Evolutionary conservation across 2,797 vertebrate genomes (phyloP).

Genomic region (Poliocrania exsul): DNA sequence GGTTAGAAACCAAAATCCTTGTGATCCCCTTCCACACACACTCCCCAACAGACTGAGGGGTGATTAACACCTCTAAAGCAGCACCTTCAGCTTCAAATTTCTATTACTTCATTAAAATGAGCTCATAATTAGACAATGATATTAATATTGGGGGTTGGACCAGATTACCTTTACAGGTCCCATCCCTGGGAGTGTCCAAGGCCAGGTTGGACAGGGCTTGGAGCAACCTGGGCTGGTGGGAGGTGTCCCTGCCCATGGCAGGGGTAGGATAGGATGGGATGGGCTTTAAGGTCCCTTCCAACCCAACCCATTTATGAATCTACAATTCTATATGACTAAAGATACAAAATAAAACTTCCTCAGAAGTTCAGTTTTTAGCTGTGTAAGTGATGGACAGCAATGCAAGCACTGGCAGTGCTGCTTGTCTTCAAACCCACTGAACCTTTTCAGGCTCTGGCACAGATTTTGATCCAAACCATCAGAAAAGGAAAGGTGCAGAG

Average conservation of each 20-base stretch:
- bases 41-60: not conserved
- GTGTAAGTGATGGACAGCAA: not conserved
- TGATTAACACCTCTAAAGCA: not conserved
- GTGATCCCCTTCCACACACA: not conserved
- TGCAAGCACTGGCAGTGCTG: not conserved
- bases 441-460: not conserved
- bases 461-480: not conserved
- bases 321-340: not conserved
- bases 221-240: not conserved
- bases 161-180: not conserved
- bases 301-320: not conserved
- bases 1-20: not conserved
- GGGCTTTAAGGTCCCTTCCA: not conserved
- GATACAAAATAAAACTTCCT: not conserved
- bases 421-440: not conserved
- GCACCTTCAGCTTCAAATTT: not conserved
- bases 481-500: not conserved
- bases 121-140: not conserved
- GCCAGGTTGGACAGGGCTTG: fast-evolving
- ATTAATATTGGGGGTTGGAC: not conserved
- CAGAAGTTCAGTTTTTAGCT: fast-evolving
- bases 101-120: not conserved
- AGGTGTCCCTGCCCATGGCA: not conserved
- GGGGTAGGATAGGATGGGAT: not conserved
- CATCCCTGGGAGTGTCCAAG: not conserved